Evolutionary conservation across 2,113 vertebrate genomes (phyloP).

Genomic region (Dermatemys mawii): DNA sequence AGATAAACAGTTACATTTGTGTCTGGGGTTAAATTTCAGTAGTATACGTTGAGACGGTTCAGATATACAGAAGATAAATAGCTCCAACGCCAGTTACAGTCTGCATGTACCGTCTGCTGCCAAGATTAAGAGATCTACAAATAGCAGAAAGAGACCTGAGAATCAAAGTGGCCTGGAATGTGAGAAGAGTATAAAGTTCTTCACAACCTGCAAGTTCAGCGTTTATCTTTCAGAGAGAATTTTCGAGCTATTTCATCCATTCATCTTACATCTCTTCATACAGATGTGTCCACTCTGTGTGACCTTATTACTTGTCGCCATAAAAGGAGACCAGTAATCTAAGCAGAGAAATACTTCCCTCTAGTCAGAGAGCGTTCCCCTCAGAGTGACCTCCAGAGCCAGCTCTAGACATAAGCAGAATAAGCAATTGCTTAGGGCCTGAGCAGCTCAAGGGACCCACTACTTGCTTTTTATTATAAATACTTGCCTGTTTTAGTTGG

Average conservation of each 20-base stretch:
- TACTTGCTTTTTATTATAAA: not conserved
- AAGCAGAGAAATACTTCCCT: not conserved
- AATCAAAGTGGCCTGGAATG: not conserved
- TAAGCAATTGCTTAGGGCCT: not conserved
- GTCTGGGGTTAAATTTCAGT: not conserved
- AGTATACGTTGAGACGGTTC: not conserved
- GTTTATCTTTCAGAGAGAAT: not conserved
- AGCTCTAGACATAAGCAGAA: not conserved
- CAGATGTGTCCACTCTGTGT: not conserved
- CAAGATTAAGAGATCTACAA: not conserved
- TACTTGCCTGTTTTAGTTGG: not conserved
- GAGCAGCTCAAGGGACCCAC: not conserved
- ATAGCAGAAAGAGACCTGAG: not conserved
- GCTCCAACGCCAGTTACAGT: not conserved
- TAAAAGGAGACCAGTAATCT: not conserved
- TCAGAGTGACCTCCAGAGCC: not conserved
- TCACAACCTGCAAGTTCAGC: not conserved
- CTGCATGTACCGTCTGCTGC: not conserved
- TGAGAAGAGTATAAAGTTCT: not conserved
- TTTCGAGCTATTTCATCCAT: not conserved
- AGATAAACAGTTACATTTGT: not conserved
- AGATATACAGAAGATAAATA: not conserved
- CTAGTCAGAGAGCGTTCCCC: not conserved
- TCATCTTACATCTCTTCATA: not conserved
- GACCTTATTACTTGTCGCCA: not conserved